Evolutionary conservation across 64 coral and sea anemone species (phyloP).

Genomic region (Orbicella faveolata): DNA sequence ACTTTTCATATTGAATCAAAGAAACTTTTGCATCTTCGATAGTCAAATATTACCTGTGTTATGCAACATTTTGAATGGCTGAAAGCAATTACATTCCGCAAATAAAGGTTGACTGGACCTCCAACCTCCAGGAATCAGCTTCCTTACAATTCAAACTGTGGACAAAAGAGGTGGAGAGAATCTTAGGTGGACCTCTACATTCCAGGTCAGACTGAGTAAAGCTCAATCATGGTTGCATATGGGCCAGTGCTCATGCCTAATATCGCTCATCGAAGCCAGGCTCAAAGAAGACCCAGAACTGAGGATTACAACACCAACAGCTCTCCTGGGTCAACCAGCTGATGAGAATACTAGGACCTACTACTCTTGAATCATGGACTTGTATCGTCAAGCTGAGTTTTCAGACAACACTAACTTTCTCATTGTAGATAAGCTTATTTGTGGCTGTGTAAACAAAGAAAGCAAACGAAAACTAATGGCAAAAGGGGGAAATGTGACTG

Average conservation of each 20-base stretch:
- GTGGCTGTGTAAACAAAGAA: conserved; percentile 47
- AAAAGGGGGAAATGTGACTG: conserved; percentile 38
- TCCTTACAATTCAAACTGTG: conserved; percentile 69
- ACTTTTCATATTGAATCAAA: no score
- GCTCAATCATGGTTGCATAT: conserved; percentile 65
- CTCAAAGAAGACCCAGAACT: no score
- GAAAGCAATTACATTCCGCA: conserved; percentile 3
- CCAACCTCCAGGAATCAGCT: conserved; percentile 27
- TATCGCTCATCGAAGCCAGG: no score
- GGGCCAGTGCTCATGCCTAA: conserved; percentile 52
- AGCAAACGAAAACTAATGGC: conserved; percentile 60
- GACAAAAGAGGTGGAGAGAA: conserved; percentile 53
- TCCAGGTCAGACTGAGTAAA: conserved; percentile 54
- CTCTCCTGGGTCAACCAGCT: no score
- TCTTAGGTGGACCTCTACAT: conserved; percentile 39
- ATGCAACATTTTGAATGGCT: no score
- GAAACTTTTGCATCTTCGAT: no score
- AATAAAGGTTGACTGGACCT: conserved; percentile 74
- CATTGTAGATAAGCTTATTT: conserved; percentile 63
- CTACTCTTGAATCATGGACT: conserved; percentile 44
- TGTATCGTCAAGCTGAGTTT: conserved; percentile 71
- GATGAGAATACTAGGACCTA: conserved; percentile 45
- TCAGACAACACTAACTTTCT: conserved; percentile 57
- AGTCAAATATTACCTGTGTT: no score
- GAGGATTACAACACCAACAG: no score